These are phyloP conservation scores for Pipistrellus kuhlii DNA, from an alignment of 2,797 vertebrate species.

Conservation along the genomic window DNA sequence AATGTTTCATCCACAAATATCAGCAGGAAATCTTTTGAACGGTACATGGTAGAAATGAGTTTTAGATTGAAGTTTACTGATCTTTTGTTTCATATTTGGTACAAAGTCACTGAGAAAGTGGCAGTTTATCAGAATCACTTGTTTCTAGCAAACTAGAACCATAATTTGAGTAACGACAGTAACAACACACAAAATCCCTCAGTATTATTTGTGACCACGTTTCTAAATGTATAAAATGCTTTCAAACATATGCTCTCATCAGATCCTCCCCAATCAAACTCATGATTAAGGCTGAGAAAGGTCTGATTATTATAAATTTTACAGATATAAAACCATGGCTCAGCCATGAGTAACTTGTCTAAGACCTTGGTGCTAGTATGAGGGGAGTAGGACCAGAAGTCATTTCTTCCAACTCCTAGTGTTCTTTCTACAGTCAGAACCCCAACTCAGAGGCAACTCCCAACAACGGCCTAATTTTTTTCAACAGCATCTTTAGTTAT, in stretches of 20 bases:
- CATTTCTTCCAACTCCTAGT: neutral
- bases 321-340: neutral
- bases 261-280: neutral
- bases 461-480: neutral
- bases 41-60: neutral
- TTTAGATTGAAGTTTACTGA: constrained; percentile 39
- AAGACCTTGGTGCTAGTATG: neutral
- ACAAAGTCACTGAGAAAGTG: constrained; percentile 17
- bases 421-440: neutral
- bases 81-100: constrained; percentile 5
- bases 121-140: constrained; percentile 17
- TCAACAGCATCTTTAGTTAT: neutral
- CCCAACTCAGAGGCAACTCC: neutral
- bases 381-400: neutral
- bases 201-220: neutral
- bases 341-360: neutral
- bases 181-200: neutral
- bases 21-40: constrained; percentile 24
- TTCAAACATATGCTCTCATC: neutral
- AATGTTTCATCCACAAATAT: neutral
- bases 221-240: constrained; percentile 3
- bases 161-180: neutral
- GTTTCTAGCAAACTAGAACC: neutral
- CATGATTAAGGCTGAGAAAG: neutral
- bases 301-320: neutral